phyloP scores from a whole-genome alignment of 2,888 invertebrate species.

The Volucella inflata region DNA sequence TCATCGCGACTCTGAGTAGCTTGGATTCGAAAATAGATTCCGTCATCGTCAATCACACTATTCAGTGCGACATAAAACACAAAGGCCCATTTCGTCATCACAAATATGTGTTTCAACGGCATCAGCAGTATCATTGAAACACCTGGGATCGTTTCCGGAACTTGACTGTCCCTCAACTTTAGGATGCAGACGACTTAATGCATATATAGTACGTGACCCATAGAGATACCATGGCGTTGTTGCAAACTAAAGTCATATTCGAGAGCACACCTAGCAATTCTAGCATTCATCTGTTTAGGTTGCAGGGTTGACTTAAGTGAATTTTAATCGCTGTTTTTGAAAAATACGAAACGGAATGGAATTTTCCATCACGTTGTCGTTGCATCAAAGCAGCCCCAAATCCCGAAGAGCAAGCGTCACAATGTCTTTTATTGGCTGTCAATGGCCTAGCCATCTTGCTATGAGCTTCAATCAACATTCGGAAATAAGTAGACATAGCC shows the following conservation, averaged over 20 bases:
- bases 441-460: not conserved
- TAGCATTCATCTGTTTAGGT: constrained; percentile 72
- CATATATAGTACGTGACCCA: constrained; percentile 47
- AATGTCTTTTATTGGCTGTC: too few relatives aligned
- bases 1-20: constrained; percentile 12
- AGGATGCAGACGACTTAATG: constrained; percentile 21
- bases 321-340: constrained; percentile 59
- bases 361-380: too few relatives aligned
- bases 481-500: constrained; percentile 1
- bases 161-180: not conserved
- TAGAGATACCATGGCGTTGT: constrained; percentile 27
- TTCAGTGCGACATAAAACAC: constrained; percentile 14
- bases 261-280: constrained; percentile 79
- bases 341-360: constrained; percentile 2
- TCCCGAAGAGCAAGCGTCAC: not conserved
- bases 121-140: not conserved
- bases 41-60: constrained; percentile 59
- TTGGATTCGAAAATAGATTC: constrained; percentile 18
- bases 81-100: not conserved
- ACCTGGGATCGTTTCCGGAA: not conserved
- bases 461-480: not conserved
- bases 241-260: constrained; percentile 33
- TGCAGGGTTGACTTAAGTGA: constrained; percentile 66
- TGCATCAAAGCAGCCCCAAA: not conserved
- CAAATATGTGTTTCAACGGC: not conserved